phyloP scores from a whole-genome alignment of 1,140 invertebrate genomes.

The Nebria ingens region DNA sequence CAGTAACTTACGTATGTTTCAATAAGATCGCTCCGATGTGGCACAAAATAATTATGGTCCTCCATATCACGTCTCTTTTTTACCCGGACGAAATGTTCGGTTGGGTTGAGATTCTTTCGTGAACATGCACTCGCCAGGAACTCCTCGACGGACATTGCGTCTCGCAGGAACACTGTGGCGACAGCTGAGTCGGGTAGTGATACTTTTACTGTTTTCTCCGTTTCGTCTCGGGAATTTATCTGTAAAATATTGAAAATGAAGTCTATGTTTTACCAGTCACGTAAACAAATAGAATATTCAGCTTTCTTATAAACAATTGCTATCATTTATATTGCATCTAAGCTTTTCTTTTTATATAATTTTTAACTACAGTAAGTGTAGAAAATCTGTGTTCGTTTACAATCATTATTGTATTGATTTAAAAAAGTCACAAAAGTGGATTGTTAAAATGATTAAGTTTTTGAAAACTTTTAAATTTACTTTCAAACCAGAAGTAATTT shows the following conservation, averaged over 20 bases:
- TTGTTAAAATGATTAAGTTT: too few relatives aligned
- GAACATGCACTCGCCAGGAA: slow-evolving; percentile 85
- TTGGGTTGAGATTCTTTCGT: slow-evolving; percentile 79
- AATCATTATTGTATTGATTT: too few relatives aligned
- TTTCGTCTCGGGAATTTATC: slow-evolving; percentile 72
- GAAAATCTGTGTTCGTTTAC: not conserved
- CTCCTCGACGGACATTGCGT: slow-evolving; percentile 90
- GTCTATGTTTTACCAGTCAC: too few relatives aligned
- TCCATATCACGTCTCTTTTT: slow-evolving; percentile 91
- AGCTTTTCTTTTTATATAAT: not conserved
- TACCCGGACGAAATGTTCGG: slow-evolving; percentile 91
- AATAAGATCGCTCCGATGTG: slow-evolving; percentile 81
- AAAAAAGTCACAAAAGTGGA: too few relatives aligned
- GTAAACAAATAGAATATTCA: too few relatives aligned
- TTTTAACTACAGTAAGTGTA: not conserved
- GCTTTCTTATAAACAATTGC: too few relatives aligned
- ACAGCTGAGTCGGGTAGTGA: slow-evolving; percentile 71
- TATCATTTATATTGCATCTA: too few relatives aligned
- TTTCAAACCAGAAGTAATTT: too few relatives aligned
- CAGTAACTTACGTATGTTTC: slow-evolving; percentile 95
- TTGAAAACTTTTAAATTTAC: too few relatives aligned
- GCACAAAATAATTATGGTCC: slow-evolving; percentile 92
- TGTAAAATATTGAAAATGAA: slow-evolving; percentile 24
- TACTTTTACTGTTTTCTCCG: slow-evolving; percentile 78
- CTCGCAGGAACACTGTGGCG: slow-evolving; percentile 74